Evolutionary conservation across 2,888 invertebrate genomes (phyloP).

Genomic region (Polietes domitor): DNA sequence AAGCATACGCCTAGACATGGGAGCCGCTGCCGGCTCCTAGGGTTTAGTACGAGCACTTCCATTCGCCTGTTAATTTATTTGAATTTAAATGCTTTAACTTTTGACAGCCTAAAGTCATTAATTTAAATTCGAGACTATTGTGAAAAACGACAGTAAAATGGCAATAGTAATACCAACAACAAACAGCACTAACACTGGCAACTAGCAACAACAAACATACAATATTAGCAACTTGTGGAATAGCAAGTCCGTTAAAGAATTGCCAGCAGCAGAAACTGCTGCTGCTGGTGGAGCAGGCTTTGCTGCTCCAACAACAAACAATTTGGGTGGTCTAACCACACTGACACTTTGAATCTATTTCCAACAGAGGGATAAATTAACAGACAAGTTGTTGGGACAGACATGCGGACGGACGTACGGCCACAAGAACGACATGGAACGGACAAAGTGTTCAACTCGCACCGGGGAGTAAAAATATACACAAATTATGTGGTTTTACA

Average conservation of each 20-base stretch:
- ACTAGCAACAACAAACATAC: neutral
- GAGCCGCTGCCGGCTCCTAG: neutral
- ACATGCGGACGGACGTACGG: neutral
- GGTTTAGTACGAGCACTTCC: neutral
- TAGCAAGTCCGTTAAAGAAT: constrained; percentile 9
- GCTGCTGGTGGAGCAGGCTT: neutral
- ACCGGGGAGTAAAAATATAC: constrained; percentile 20
- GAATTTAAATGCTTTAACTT: constrained; percentile 67
- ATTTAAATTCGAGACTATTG: constrained; percentile 62
- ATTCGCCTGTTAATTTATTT: constrained; percentile 61
- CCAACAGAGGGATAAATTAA: constrained; percentile 55
- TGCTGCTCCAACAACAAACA: constrained; percentile 28
- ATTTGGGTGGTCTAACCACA: constrained; percentile 66
- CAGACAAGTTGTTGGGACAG: constrained; percentile 39
- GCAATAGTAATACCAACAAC: constrained; percentile 28
- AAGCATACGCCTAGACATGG: neutral
- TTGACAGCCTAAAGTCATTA: constrained; percentile 66
- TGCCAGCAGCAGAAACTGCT: neutral
- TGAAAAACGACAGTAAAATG: constrained; percentile 44
- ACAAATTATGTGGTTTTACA: constrained; percentile 59
- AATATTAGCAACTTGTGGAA: constrained; percentile 59
- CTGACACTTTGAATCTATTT: constrained; percentile 64
- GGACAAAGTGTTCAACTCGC: neutral
- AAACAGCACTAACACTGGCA: constrained; percentile 30
- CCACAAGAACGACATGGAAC: neutral